Evolutionary conservation across 1,140 invertebrate genomes (phyloP).

Genomic region (Nomia melanderi): DNA sequence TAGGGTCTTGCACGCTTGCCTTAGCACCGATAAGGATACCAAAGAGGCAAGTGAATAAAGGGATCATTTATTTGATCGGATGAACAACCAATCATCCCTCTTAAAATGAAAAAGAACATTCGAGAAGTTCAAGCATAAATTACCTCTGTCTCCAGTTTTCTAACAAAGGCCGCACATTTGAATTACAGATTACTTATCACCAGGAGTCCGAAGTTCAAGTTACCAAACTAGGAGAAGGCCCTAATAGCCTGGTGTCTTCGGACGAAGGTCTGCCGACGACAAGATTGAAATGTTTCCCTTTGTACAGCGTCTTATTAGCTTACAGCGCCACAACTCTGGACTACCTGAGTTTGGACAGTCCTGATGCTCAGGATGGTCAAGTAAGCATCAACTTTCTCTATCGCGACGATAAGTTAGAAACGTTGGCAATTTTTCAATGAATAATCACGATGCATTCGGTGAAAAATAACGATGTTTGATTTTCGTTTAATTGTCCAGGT

Average conservation of each 20-base stretch:
- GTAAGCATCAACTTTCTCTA: conserved; percentile 35
- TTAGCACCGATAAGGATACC: conserved; percentile 87
- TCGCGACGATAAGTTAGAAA: too few relatives aligned
- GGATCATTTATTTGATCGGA: too few relatives aligned
- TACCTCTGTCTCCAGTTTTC: too few relatives aligned
- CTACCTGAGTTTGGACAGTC: conserved; percentile 86
- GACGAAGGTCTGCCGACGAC: conserved; percentile 81
- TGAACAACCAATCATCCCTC: too few relatives aligned
- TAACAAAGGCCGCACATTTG: neutral
- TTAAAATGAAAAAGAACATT: too few relatives aligned
- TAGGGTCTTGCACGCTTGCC: conserved; percentile 86
- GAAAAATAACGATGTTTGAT: too few relatives aligned
- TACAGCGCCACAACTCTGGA: conserved; percentile 87
- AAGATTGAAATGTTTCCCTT: conserved; percentile 91
- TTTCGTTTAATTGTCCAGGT: conserved; percentile 62
- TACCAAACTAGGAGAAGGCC: conserved; percentile 82
- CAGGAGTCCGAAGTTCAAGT: conserved; percentile 84
- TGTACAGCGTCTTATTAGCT: conserved; percentile 90
- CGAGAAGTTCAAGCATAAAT: too few relatives aligned
- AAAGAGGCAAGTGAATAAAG: conserved; percentile 83
- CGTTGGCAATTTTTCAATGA: too few relatives aligned
- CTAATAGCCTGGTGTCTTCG: conserved; percentile 79
- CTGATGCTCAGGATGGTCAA: conserved; percentile 74
- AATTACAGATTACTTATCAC: conserved; percentile 83
- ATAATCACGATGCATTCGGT: too few relatives aligned